Base-by-base conservation (phyloP, 2,797 vertebrate species). In the Molothrus ater region DNA sequence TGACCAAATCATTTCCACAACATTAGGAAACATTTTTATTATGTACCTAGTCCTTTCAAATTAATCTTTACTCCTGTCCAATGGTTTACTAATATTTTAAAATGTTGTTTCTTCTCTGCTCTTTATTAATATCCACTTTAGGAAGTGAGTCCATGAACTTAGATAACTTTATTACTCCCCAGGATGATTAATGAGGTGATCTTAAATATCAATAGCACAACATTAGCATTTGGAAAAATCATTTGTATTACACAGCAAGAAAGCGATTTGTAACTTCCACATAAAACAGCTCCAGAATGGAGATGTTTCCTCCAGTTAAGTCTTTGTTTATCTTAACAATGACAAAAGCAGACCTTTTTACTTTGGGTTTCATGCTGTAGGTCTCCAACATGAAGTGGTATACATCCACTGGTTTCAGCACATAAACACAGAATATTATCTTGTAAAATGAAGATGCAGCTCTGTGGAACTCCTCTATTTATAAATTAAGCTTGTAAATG, bases 101-200 rank as follows among this genome's bases (percentile, higher is more conserved):
- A 86, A 68, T 48, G 29, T 32, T 88, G 65, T 31, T 93, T 86
- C 61, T 93, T 90, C 45, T 50, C 19, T 74, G 16, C 21, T 96
- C 93, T 94, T 94, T 94, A 89, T 94, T 95, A 96, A 92, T 90
- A 96, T 71, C 85, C 92, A 90, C 78, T 96, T 63, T 54, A 85
- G 65, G 94, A 96, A 97, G 87, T 47, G 40, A 96, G 90, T 48
- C 92, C 29, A 0, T 93, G 78, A 97, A 95, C 93, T 95, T 72
- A 92, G 93, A 95, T 96, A 97, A 96, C 95, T 96, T 94, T 82
- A 94, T 97, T 97, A 95, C 86, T 96, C 83, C 83, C 74, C 88
- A 95, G 92, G 69, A 93, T 97, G 96, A 98, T 97, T 97, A 98
- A 98, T 95, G 95, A 96, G 84, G 90, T 95, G 93, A 96, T 96